Base-by-base conservation (phyloP, 2,113 vertebrate genomes). In the Argyrosomus japonicus region DNA sequence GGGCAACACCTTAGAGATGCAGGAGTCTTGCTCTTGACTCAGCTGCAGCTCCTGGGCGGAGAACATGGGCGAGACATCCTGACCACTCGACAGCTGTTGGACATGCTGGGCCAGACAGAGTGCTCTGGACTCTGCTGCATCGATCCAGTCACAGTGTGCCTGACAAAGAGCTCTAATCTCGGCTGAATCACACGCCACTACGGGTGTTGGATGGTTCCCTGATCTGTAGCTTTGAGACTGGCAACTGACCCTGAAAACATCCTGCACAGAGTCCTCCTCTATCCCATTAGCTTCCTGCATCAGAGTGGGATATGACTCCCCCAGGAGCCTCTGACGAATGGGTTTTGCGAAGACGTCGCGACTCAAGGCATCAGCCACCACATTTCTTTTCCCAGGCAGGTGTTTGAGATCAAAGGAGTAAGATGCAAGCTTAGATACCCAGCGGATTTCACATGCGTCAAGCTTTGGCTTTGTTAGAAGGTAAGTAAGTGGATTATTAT, bases 141-240 rank as follows among this genome's bases (percentile, higher is more conserved):
- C 29, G 19, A 18, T 13, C 73, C 60, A 75, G 11, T 43, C 29
- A 64, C 21, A 43, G 9, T 75, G 73, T 0, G 21, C 29, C 29
- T 64, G 29, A 43, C 29, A 75, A 64, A 54, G 45, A 53, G 27
- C 72, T 7, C 29, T 75, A 47, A 75, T 9, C 21, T 63, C 47
- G 21, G 58, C 57, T 32, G 57, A 0, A 10, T 60, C 15, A 60
- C 57, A 58, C 14, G 6, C 14, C 8, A 10, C n/a, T n/a, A 13
- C 14, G 54, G n/a, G 12, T 25, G n/a, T 5, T 14, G 23, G 25
- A 1, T 29, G 13, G 23, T 15, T 0, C 0, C 4, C 23, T 27
- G 23, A 56, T 25, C n/a, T 56, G 54, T 56, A 1, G 4, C 2
- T 13, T 13, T 56, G 54, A 25, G 23, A 15, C 56, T 58, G 56